Percentiles rank a stretch among this genome's conserved stretches.
Conservation (phyloP, 2,888 invertebrate species). For the Alentia gelatinosa region DNA sequence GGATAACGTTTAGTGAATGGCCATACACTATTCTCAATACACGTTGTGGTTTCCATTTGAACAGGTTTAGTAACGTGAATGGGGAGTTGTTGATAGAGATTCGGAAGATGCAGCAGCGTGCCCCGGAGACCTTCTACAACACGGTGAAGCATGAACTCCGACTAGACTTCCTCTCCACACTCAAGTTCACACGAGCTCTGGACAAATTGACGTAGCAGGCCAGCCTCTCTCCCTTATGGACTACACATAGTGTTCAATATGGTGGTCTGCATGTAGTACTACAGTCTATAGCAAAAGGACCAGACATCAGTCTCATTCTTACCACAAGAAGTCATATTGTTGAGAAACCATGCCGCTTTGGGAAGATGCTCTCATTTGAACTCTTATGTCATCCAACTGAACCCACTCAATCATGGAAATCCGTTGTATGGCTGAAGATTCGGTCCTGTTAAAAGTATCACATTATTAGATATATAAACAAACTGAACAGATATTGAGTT, state of each 20-base stretch:
- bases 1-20: too few relatives aligned
- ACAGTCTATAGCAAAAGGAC: background rate
- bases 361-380: background rate
- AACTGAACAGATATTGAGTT: background rate
- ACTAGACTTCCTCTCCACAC: constrained; percentile 55
- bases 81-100: constrained; percentile 60
- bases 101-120: constrained; percentile 54
- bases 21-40: too few relatives aligned
- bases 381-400: too few relatives aligned
- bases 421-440: background rate
- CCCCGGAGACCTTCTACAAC: constrained; percentile 62
- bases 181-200: constrained; percentile 58
- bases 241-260: background rate
- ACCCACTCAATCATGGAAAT: too few relatives aligned
- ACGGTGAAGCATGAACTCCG: constrained; percentile 55
- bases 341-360: background rate
- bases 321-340: background rate
- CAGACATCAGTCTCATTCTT: background rate
- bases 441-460: too few relatives aligned
- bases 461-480: too few relatives aligned
- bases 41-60: background rate
- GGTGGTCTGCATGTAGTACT: background rate
- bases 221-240: background rate
- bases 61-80: constrained; percentile 54
- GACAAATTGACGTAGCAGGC: constrained; percentile 51